Percentiles rank a stretch among this genome's conserved stretches.
Conservation (phyloP, 1,140 invertebrate genomes). For the Drosophila sturtevanti region DNA sequence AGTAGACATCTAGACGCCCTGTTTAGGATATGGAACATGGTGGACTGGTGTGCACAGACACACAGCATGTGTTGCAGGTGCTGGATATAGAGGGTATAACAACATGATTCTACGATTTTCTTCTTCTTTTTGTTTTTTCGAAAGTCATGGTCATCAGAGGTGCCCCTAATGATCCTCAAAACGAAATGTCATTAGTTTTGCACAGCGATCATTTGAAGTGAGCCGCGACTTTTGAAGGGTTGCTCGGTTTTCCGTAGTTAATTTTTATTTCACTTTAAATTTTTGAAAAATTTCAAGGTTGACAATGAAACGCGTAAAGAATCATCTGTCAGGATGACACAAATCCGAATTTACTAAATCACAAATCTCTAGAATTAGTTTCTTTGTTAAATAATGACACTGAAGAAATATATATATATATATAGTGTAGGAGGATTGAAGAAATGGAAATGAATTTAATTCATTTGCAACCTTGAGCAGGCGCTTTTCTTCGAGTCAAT, state of each 20-base stretch:
- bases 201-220: conserved; percentile 53
- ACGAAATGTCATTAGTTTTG: conserved; percentile 75
- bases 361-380: neutral
- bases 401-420: too few species aligned
- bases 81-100: conserved; percentile 15
- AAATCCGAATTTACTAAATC: conserved; percentile 2
- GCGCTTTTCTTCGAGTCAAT: too few species aligned
- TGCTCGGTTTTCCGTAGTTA: conserved; percentile 22
- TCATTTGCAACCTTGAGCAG: neutral
- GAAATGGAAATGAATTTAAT: neutral
- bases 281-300: conserved; percentile 33
- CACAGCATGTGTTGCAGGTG: conserved; percentile 58
- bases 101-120: conserved; percentile 10
- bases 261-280: neutral
- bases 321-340: conserved; percentile 22
- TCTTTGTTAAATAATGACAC: too few species aligned
- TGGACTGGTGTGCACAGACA: conserved; percentile 28
- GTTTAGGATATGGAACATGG: conserved; percentile 30
- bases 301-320: neutral
- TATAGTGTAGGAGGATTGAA: too few species aligned
- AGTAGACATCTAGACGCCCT: conserved; percentile 66
- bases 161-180: conserved; percentile 69
- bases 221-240: conserved; percentile 58
- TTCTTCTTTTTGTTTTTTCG: too few species aligned
- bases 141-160: conserved; percentile 63